phyloP scores from a whole-genome alignment of 2,113 vertebrate genomes.

The Dinomys branickii region DNA sequence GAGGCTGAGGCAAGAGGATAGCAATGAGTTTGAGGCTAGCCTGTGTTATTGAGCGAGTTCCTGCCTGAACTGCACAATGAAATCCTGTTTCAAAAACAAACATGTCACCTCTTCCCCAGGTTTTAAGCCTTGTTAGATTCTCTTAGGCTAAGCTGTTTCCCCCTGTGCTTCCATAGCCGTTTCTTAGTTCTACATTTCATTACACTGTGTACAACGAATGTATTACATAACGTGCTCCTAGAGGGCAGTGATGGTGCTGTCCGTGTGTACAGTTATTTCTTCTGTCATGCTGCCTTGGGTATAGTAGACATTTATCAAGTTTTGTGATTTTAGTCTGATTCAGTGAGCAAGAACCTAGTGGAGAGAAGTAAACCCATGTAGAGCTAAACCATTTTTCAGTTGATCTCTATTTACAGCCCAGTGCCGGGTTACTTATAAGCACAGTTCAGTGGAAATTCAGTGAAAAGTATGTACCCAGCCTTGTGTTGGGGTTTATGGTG shows the following conservation, averaged over 20 bases:
- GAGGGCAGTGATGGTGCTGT: neutral
- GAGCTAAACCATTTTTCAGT: neutral
- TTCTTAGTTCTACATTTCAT: constrained; percentile 31
- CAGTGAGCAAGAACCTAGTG: constrained; percentile 17
- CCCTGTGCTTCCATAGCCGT: neutral
- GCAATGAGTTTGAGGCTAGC: neutral
- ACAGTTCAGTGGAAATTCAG: neutral
- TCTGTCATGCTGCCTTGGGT: neutral
- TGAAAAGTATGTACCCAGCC: neutral
- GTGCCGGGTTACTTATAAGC: neutral
- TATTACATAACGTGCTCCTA: neutral
- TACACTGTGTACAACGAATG: constrained; percentile 2
- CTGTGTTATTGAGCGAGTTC: too few relatives aligned
- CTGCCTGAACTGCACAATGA: neutral
- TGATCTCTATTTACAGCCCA: neutral
- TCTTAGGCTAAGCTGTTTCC: constrained; percentile 29
- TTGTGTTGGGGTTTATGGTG: neutral
- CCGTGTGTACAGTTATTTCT: neutral
- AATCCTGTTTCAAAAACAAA: neutral
- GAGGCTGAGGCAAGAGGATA: neutral
- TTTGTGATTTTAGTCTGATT: constrained; percentile 40
- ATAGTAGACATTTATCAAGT: neutral
- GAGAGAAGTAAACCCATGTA: neutral
- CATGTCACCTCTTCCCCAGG: neutral
- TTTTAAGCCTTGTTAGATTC: constrained; percentile 1